These are phyloP conservation scores for Diphyllodes magnificus DNA, from an alignment of 2,113 vertebrate species.

Conservation along the genomic window DNA sequence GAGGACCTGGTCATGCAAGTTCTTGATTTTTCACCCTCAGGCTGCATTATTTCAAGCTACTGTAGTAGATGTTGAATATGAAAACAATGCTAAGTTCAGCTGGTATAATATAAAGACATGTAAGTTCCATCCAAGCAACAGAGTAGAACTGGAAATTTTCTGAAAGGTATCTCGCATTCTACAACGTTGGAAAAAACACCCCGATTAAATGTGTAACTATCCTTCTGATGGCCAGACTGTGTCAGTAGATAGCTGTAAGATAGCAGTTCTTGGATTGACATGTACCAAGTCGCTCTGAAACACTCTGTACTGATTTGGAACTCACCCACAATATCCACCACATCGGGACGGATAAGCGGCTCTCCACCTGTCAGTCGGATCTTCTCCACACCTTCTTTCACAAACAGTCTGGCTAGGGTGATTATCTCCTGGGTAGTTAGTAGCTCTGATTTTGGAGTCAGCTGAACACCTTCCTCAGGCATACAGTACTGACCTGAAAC, in stretches of 20 bases:
- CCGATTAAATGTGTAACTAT: not conserved
- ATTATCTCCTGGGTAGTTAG: conserved; percentile 86
- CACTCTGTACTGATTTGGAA: not conserved
- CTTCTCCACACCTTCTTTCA: conserved; percentile 91
- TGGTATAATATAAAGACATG: not conserved
- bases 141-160: not conserved
- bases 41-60: not conserved
- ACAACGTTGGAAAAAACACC: not conserved
- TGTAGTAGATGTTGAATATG: not conserved
- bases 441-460: conserved; percentile 86
- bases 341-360: conserved; percentile 90
- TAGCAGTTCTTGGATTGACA: not conserved
- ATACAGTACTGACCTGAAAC: conserved; percentile 94
- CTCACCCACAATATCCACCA: conserved; percentile 90
- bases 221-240: not conserved
- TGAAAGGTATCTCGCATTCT: not conserved
- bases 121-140: not conserved
- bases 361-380: conserved; percentile 96
- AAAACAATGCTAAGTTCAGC: not conserved
- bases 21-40: not conserved
- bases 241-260: not conserved
- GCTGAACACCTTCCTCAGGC: conserved; percentile 91
- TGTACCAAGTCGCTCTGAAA: not conserved
- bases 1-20: not conserved
- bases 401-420: conserved; percentile 86